Evolutionary conservation across 2,797 vertebrate genomes (phyloP), one percentile per base, ranked within the genome.

Genomic region (Pipistrellus nathusii): DNA sequence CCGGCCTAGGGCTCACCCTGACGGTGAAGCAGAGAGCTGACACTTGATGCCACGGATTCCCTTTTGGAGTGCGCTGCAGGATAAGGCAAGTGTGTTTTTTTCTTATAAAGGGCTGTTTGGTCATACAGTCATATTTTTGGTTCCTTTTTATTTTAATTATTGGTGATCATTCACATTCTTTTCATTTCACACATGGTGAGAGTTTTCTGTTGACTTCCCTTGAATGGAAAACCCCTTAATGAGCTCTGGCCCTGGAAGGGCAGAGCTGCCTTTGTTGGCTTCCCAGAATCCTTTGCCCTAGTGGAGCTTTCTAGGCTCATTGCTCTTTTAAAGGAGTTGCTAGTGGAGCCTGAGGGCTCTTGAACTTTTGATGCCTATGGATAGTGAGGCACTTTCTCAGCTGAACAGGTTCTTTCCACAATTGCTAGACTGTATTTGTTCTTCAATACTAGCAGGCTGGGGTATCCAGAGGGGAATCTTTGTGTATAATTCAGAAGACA

Each of bases 361-460:
- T 88, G 91, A 89, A 94, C 73, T 91, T 88, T 73, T 55, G 68
- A 41, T 80, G 64, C 82, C 41, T 10, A 30, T 71, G 66, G n/a
- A 21, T 90, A 89, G 44, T 48, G 44, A 94, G 84, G 55, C 27
- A 30, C 20, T 88, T 66, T 85, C 4, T 91, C 48, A 32, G 46
- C 23, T 76, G 96, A 84, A 55, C 84, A 85, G 21, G 3, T 48
- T 94, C 59, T 85, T 88, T 88, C 64, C 38, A 8, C 27, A 91
- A 46, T 93, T 93, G 51, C 77, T 92, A 75, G 80, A 73, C 51
- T 89, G 35, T 95, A 8, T 96, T 89, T 94, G 46, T 71, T 96
- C 96, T 76, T 59, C n/a, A 82, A 2, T 90, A 73, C 20, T 46
- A 83, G 59, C 66, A 59, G 84, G 7, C 62, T 71, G 87, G 53